These are phyloP conservation scores for Arizona elegans DNA, from an alignment of 2,113 vertebrate species.

Conservation along the genomic window DNA sequence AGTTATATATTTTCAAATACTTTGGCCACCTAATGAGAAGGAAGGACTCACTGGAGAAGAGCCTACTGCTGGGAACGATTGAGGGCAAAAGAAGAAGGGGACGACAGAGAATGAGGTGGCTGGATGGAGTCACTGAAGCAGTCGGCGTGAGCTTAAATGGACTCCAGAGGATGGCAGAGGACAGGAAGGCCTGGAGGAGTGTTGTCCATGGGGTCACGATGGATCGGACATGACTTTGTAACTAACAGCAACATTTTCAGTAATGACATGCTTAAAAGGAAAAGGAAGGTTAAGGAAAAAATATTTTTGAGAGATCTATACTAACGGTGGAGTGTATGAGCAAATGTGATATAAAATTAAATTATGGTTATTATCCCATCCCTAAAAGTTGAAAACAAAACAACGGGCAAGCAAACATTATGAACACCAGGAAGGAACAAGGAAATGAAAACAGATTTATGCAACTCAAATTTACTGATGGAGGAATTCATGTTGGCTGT, in stretches of 20 bases:
- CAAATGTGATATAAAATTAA: neutral
- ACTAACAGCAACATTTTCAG: slow-evolving; percentile 8
- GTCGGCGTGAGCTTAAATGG: no score
- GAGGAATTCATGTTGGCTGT: neutral
- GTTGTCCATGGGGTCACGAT: no score
- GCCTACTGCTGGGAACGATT: no score
- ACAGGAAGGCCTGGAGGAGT: no score
- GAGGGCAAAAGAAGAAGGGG: no score
- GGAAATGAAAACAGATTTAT: neutral
- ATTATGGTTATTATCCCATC: neutral
- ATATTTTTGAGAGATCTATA: slow-evolving; percentile 28
- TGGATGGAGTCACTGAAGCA: no score
- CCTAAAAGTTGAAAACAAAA: neutral
- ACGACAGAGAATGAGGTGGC: no score
- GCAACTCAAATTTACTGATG: neutral
- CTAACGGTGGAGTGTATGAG: neutral
- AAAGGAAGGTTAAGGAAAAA: slow-evolving; percentile 17
- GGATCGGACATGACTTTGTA: no score
- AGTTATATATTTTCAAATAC: slow-evolving; percentile 21
- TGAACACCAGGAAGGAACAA: fast-evolving
- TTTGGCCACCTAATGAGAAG: no score
- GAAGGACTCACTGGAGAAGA: no score
- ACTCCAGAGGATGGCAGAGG: no score
- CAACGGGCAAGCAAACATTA: neutral
- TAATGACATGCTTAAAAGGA: slow-evolving; percentile 6